Percentiles rank a stretch among this genome's conserved stretches.
Conservation (phyloP, 2,888 invertebrate genomes). For the Galeopsomyia nigrocyanea region DNA sequence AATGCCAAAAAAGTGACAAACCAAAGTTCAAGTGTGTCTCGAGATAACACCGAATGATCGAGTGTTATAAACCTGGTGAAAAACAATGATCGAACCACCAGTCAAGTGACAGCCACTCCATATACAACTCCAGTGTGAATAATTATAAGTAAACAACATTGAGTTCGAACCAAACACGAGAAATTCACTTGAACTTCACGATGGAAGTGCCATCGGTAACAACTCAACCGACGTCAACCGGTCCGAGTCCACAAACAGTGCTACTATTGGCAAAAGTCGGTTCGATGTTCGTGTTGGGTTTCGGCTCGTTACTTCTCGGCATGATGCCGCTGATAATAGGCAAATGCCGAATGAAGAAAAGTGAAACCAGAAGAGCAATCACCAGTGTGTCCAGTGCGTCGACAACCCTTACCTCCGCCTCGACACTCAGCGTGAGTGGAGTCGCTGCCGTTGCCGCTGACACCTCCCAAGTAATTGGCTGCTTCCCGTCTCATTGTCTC, state of each 20-base stretch:
- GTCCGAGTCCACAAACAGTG: slow-evolving; percentile 47
- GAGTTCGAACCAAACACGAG: too few species aligned
- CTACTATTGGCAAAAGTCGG: slow-evolving; percentile 73
- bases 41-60: too few species aligned
- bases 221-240: slow-evolving; percentile 29
- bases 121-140: too few species aligned
- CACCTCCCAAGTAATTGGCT: slow-evolving; percentile 40
- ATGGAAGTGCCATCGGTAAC: slow-evolving; percentile 41
- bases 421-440: slow-evolving; percentile 52
- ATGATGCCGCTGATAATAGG: slow-evolving; percentile 72
- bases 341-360: slow-evolving; percentile 55
- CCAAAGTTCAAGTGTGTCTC: too few species aligned
- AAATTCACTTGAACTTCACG: not conserved
- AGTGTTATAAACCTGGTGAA: too few species aligned
- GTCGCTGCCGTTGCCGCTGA: slow-evolving; percentile 52
- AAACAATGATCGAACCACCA: too few species aligned
- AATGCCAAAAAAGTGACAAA: too few species aligned
- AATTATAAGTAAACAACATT: too few species aligned
- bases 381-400: slow-evolving; percentile 59
- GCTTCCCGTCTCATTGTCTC: too few species aligned
- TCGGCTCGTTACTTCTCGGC: slow-evolving; percentile 74
- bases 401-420: slow-evolving; percentile 57
- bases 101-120: too few species aligned
- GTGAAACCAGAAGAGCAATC: slow-evolving; percentile 51
- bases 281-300: slow-evolving; percentile 74